Evolutionary conservation across 2,113 vertebrate genomes (phyloP).

Genomic region (Pontoporia blainvillei): DNA sequence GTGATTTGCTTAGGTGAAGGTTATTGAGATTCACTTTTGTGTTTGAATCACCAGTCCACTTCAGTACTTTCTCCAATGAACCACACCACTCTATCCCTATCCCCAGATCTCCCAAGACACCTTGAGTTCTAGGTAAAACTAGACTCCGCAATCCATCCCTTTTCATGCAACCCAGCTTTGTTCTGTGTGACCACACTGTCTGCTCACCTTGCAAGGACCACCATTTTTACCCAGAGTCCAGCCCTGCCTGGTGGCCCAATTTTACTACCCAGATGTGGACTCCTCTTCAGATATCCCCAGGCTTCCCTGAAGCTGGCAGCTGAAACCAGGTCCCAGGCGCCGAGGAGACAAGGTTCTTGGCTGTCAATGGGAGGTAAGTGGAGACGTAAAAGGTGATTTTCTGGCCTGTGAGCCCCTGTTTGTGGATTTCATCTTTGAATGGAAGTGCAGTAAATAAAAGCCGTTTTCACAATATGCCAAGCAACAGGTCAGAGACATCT

Average conservation of each 20-base stretch:
- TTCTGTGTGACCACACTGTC: fast-evolving
- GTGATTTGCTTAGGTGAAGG: not conserved
- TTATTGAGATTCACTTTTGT: not conserved
- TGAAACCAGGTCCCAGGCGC: slow-evolving; percentile 66
- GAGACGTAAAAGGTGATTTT: slow-evolving; percentile 85
- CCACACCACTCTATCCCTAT: fast-evolving
- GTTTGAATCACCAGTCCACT: not conserved
- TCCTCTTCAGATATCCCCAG: not conserved
- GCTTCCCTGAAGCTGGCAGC: not conserved
- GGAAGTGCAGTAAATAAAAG: slow-evolving; percentile 87
- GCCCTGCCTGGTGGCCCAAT: too few species aligned
- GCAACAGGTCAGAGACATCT: slow-evolving; percentile 84
- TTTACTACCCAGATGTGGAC: too few species aligned
- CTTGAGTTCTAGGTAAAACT: not conserved
- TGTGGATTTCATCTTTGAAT: slow-evolving; percentile 88
- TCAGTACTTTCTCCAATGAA: not conserved
- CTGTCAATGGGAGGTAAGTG: slow-evolving; percentile 80
- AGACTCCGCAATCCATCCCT: fast-evolving
- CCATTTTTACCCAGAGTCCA: not conserved
- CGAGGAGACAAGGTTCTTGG: slow-evolving; percentile 69
- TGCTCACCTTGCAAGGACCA: too few species aligned
- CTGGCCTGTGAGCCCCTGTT: slow-evolving; percentile 83
- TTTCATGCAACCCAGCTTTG: not conserved
- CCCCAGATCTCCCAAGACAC: not conserved
- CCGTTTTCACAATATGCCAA: slow-evolving; percentile 83